Evolutionary conservation across 2,888 invertebrate species (phyloP).

Genomic region (Caenorhabditis japonica): DNA sequence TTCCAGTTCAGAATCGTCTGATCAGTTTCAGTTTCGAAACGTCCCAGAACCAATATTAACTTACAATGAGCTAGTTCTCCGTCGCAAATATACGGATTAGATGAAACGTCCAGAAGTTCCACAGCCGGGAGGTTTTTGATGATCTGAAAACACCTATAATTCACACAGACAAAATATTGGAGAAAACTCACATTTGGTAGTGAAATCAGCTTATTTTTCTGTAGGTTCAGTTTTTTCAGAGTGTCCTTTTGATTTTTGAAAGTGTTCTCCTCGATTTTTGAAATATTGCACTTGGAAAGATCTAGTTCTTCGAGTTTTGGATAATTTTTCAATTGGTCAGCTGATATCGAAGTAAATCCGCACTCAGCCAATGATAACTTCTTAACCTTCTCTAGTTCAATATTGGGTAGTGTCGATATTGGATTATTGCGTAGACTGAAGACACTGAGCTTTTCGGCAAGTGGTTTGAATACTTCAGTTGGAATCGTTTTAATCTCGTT

Average conservation of each 20-base stretch:
- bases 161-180: too few relatives aligned
- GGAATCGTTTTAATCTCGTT: constrained; percentile 71
- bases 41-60: too few relatives aligned
- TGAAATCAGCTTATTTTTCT: constrained; percentile 87
- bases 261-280: constrained; percentile 52
- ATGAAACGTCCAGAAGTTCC: constrained; percentile 76
- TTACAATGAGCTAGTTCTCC: constrained; percentile 56
- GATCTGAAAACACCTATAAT: constrained; percentile 30
- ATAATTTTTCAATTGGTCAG: constrained; percentile 59
- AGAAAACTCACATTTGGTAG: constrained; percentile 78
- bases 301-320: constrained; percentile 62
- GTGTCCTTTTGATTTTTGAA: constrained; percentile 58
- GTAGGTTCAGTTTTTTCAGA: constrained; percentile 85
- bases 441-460: constrained; percentile 54
- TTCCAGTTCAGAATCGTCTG: too few relatives aligned
- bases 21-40: too few relatives aligned
- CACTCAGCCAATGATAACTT: constrained; percentile 61
- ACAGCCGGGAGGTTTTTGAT: constrained; percentile 73
- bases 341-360: constrained; percentile 54
- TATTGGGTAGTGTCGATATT: constrained; percentile 43
- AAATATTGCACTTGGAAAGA: constrained; percentile 67
- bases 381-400: constrained; percentile 55
- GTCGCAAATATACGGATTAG: constrained; percentile 77
- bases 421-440: constrained; percentile 69
- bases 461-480: constrained; percentile 58